Percentiles rank a stretch among this genome's conserved stretches.
phyloP scores from a whole-genome alignment of 2,888 invertebrate species.

The Dinocampus coccinellae region DNA sequence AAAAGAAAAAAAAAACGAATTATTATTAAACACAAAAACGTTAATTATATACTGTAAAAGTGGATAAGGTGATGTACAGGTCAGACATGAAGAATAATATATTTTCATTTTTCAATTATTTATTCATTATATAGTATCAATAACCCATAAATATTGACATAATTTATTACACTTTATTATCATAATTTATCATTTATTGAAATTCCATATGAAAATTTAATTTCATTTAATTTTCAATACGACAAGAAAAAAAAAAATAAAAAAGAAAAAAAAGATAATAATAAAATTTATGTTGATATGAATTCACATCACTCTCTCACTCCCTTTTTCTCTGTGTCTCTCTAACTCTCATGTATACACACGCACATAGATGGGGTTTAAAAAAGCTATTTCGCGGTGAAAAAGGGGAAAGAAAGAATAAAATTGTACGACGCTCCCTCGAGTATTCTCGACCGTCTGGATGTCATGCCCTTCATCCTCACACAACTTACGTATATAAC shows the following conservation, averaged over 20 bases:
- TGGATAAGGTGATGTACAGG: conserved; percentile 1
- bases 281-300: background rate
- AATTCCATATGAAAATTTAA: background rate
- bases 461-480: conserved; percentile 39
- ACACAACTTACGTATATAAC: conserved; percentile 28
- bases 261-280: background rate
- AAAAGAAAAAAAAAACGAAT: no score
- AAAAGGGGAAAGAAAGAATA: conserved; percentile 31
- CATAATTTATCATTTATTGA: background rate
- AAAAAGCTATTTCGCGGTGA: conserved; percentile 30
- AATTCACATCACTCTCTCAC: background rate
- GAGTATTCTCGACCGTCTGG: conserved; percentile 37
- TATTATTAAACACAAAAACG: no score
- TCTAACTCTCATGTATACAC: conserved; percentile 15
- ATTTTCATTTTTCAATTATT: background rate
- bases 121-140: conserved; percentile 2
- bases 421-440: conserved; percentile 35
- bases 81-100: no score
- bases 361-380: background rate
- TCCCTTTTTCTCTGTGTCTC: no score
- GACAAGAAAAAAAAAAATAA: background rate
- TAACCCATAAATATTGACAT: background rate
- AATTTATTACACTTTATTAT: background rate
- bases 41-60: no score
- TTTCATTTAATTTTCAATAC: background rate